Conservation (phyloP, 2,888 invertebrate genomes). For the Palloptera scutellata region DNA sequence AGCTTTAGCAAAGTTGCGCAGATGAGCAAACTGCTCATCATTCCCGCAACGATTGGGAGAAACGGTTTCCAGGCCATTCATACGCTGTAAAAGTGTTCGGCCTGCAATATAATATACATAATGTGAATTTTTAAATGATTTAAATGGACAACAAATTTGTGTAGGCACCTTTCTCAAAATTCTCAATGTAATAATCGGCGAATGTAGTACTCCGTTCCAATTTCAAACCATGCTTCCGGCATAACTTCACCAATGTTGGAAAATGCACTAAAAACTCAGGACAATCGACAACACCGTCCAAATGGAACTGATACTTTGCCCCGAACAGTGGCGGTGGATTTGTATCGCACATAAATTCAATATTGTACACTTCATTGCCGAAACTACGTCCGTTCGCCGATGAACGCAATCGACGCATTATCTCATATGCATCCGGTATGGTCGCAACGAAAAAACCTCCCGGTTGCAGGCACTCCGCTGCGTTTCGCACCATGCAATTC, state of each 20-base stretch:
- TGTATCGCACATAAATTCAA: constrained; percentile 75
- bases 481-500: constrained; percentile 90
- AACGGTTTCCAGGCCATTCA: constrained; percentile 83
- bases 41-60: constrained; percentile 67
- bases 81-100: constrained; percentile 73
- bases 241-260: constrained; percentile 79
- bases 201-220: constrained; percentile 77
- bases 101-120: constrained; percentile 41
- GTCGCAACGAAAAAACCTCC: constrained; percentile 98
- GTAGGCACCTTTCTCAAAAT: constrained; percentile 47
- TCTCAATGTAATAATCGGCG: constrained; percentile 74
- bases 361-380: constrained; percentile 81
- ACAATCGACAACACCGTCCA: constrained; percentile 97
- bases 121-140: neutral
- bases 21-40: constrained; percentile 77
- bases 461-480: constrained; percentile 84
- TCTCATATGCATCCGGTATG: constrained; percentile 91
- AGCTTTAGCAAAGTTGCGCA: constrained; percentile 67
- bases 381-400: constrained; percentile 68
- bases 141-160: neutral
- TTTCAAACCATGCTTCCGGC: constrained; percentile 75
- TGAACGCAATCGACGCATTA: constrained; percentile 77
- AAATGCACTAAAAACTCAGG: constrained; percentile 98
- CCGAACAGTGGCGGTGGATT: constrained; percentile 86
- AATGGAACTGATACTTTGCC: constrained; percentile 92